Evolutionary conservation across 1,140 invertebrate genomes (phyloP), one percentile per base, ranked within the genome.

Genomic region (Meteorus sp.): DNA sequence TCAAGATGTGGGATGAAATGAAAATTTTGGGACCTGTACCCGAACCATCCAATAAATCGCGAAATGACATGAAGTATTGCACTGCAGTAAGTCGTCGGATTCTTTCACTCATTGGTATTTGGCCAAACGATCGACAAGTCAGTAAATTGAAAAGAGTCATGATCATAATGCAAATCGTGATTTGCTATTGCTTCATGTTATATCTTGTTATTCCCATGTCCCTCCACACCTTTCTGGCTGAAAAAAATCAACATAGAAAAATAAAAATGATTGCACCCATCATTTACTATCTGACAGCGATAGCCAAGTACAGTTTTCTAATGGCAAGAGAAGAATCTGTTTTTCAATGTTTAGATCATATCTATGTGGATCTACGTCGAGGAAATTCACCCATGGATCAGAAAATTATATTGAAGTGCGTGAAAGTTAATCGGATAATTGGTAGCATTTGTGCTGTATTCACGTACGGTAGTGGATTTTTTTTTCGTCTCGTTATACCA

Each of bases 391-490:
- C 4, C 0, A 31, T 56, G n/a, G 63, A 71, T 52, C 55, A 44
- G 20, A 7, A 37, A 5, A 59, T 60, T 0, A 66, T 67, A 60
- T n/a, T 63, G 0, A 55, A 47, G 25, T 60, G 62, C 53, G 64
- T 60, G 0, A 60, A 51, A 56, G 3, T 45, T 17, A 56, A 56
- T 11, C 59, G 62, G 9, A 61, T 56, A 4, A 33, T 76, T 2
- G 64, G 65, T 0, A 57, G 19, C 2, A 35, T 59, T 0, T 66
- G 67, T 41, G 68, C 67, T 0, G 48, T 31, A 11, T 73, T 72
- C 19, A 74, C 73, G 70, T 76, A 76, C 23, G 55, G 65, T 1
- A 71, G 63, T 4, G 74, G 73, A 4, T 68, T 76, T 53, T 74
- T 71, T 54, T 77, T 70, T 51, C 69, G 62, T 9, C 71, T 65